These are phyloP conservation scores for Dipodomys spectabilis DNA, from an alignment of 2,113 vertebrate species.

Conservation along the genomic window DNA sequence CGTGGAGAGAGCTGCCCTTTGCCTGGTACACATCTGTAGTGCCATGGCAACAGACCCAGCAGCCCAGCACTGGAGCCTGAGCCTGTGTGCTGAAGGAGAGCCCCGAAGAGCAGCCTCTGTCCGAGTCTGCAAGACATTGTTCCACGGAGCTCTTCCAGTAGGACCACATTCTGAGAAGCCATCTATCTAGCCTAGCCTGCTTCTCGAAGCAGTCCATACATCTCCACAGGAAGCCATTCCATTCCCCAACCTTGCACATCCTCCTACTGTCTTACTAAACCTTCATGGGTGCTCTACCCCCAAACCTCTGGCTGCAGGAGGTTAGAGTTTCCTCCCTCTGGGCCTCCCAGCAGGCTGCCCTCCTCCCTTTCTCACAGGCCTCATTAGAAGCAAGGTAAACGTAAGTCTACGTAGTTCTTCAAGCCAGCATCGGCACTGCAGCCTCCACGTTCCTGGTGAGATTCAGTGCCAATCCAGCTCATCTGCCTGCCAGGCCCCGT, in stretches of 20 bases:
- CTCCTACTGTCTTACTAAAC: accelerated
- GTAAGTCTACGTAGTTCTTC: neutral
- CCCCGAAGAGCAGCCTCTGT: too few species aligned
- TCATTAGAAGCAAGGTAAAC: neutral
- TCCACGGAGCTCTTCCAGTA: neutral
- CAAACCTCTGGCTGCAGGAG: neutral
- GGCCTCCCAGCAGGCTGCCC: neutral
- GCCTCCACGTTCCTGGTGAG: neutral
- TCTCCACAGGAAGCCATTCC: neutral
- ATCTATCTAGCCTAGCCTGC: neutral
- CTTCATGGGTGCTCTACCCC: too few species aligned
- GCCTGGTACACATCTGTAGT: neutral
- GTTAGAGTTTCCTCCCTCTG: neutral
- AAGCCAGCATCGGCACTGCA: neutral
- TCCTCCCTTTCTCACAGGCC: neutral
- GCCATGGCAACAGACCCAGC: neutral
- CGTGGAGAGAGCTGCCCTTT: neutral
- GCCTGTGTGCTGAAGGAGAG: too few species aligned
- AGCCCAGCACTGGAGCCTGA: neutral
- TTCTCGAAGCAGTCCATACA: neutral
- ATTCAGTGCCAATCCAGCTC: neutral
- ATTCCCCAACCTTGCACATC: neutral
- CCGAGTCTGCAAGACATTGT: too few species aligned
- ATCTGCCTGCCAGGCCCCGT: neutral
- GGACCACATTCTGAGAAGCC: neutral